Percentiles rank a stretch among this genome's conserved stretches.
phyloP scores from a whole-genome alignment of 2,888 invertebrate genomes.

The Diplazon laetatorius region DNA sequence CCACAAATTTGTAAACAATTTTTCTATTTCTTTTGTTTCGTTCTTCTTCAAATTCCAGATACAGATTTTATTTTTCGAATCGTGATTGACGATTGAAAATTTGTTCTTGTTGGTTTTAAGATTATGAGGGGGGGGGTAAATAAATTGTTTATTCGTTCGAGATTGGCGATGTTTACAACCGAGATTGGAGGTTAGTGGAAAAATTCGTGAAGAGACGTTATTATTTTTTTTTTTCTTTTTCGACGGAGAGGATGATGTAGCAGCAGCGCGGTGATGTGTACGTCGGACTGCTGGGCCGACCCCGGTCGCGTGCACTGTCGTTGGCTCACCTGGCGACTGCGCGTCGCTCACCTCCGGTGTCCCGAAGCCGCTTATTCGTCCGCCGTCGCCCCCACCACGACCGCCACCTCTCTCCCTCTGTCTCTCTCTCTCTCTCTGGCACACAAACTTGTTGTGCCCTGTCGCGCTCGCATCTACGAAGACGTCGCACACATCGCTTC shows the following conservation, averaged over 20 bases:
- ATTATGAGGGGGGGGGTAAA: no score
- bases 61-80: no score
- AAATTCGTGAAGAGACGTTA: background rate
- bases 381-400: conserved; percentile 44
- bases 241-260: conserved; percentile 58
- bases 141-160: no score
- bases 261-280: conserved; percentile 67
- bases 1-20: no score
- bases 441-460: background rate
- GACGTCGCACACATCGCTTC: no score
- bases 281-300: conserved; percentile 68
- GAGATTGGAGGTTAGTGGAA: background rate
- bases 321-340: conserved; percentile 81
- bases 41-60: no score
- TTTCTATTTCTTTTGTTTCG: no score
- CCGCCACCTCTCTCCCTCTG: conserved; percentile 1
- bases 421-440: conserved; percentile 16
- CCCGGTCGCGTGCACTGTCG: conserved; percentile 71
- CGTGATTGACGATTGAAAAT: no score
- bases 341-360: conserved; percentile 69
- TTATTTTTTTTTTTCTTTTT: no score
- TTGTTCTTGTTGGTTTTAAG: no score
- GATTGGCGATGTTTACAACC: no score
- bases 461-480: no score
- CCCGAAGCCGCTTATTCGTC: conserved; percentile 55